phyloP scores from a whole-genome alignment of 2,113 vertebrate species.

The Chaetorhynchus papuensis region DNA sequence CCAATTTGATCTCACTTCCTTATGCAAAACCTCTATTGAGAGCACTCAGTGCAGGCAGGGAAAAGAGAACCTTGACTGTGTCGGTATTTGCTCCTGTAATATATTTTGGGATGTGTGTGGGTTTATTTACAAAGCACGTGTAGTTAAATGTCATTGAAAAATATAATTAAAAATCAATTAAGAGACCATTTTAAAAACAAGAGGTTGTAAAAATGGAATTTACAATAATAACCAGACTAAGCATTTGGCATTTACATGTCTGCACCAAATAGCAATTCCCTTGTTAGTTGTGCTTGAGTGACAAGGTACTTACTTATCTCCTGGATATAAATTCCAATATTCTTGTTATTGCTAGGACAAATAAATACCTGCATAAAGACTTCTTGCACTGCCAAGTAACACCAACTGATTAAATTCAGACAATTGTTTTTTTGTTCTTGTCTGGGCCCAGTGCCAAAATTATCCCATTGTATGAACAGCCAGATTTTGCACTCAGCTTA shows the following conservation, averaged over 20 bases:
- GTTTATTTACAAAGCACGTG: background rate
- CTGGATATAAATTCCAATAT: slow-evolving; percentile 28
- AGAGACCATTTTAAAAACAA: slow-evolving; percentile 22
- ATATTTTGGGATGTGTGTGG: background rate
- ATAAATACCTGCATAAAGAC: slow-evolving; percentile 34
- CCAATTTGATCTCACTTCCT: background rate
- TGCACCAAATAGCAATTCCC: slow-evolving; percentile 4
- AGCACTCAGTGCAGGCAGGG: background rate
- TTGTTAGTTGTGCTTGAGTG: slow-evolving; percentile 39
- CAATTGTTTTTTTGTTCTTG: background rate
- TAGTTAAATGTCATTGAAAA: slow-evolving; percentile 41
- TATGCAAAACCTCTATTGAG: background rate
- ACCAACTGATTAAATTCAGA: slow-evolving; percentile 40
- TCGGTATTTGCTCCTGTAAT: background rate
- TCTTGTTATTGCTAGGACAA: slow-evolving; percentile 23
- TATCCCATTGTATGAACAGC: background rate
- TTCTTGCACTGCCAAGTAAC: slow-evolving; percentile 25
- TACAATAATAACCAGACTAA: slow-evolving; percentile 26
- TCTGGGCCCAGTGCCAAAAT: background rate
- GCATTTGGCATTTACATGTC: slow-evolving; percentile 38
- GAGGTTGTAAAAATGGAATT: slow-evolving; percentile 50
- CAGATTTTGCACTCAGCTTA: background rate
- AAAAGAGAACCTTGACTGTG: background rate
- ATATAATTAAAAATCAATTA: slow-evolving; percentile 58
- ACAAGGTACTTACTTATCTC: slow-evolving; percentile 23